Conservation (phyloP, 2,888 invertebrate species). For the Polietes domitor region DNA sequence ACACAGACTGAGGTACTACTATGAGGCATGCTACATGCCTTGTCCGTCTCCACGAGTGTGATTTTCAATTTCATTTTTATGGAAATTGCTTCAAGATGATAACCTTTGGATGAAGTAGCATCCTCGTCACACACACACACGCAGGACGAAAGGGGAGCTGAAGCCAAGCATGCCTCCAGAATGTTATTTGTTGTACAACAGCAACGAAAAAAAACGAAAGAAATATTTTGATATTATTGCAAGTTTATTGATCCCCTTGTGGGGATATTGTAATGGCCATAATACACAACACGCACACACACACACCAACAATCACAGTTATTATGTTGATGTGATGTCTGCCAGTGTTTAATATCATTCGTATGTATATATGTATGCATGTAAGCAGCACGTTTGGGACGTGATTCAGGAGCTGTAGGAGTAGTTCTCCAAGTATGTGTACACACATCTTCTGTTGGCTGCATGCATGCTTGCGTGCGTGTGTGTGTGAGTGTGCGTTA, state of each 20-base stretch:
- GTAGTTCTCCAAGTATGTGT: background rate
- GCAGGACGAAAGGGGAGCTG: conserved; percentile 23
- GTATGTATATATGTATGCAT: background rate
- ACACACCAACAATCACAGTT: background rate
- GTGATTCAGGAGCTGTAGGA: background rate
- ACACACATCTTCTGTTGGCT: conserved; percentile 5
- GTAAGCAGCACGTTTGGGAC: background rate
- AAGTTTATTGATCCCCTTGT: conserved; percentile 65
- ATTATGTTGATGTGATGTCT: conserved; percentile 2
- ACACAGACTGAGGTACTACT: conserved; percentile 41
- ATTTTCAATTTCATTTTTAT: conserved; percentile 76
- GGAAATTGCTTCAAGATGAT: conserved; percentile 70
- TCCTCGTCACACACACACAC: conserved; percentile 8
- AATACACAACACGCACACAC: conserved; percentile 5
- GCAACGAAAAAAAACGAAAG: conserved; percentile 27
- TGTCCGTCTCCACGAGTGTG: conserved; percentile 51
- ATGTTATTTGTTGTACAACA: conserved; percentile 48
- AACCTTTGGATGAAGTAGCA: conserved; percentile 32
- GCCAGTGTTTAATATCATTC: conserved; percentile 47
- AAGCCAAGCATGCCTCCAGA: conserved; percentile 37
- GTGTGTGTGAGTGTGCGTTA: conserved; percentile 21
- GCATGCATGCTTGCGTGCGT: background rate
- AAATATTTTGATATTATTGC: conserved; percentile 61
- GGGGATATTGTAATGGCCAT: conserved; percentile 41
- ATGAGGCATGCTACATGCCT: background rate